Conservation (phyloP, 2,888 invertebrate genomes). For the Sisyra terminalis region DNA sequence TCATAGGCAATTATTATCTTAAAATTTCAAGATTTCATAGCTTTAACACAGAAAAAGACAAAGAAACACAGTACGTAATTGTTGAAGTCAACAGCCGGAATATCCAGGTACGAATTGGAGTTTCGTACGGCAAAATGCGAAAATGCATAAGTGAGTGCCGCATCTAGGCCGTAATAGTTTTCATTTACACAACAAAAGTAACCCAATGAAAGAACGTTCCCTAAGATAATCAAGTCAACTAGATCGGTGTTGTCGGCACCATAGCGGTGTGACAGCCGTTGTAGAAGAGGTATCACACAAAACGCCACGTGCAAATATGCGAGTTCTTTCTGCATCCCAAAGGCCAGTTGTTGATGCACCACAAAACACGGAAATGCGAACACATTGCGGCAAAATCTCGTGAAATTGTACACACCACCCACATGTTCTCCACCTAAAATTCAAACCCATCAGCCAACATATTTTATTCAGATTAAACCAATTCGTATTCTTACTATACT, state of each 20-base stretch:
- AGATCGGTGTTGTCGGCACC: constrained; percentile 9
- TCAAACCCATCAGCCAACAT: too few species aligned
- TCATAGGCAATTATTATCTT: not conserved
- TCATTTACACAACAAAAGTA: constrained; percentile 17
- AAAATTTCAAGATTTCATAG: constrained; percentile 12
- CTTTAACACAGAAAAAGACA: constrained; percentile 20
- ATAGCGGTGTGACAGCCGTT: not conserved
- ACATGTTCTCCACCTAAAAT: not conserved
- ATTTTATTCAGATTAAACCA: too few species aligned
- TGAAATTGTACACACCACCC: not conserved
- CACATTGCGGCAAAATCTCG: not conserved
- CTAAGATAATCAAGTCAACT: constrained; percentile 17
- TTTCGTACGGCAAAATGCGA: constrained; percentile 21
- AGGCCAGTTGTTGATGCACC: not conserved
- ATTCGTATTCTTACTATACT: too few species aligned
- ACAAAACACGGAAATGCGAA: constrained; percentile 4
- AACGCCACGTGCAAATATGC: constrained; percentile 4
- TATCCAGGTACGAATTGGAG: constrained; percentile 17
- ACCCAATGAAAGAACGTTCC: constrained; percentile 18
- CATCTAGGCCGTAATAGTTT: constrained; percentile 19
- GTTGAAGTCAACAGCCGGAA: constrained; percentile 23
- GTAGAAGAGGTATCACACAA: not conserved
- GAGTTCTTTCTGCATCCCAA: not conserved
- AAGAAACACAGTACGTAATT: constrained; percentile 26
- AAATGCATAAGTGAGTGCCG: constrained; percentile 19